Percentiles rank a stretch among this genome's conserved stretches.
phyloP scores from a whole-genome alignment of 2,888 invertebrate genomes.

The Melieria omissa region DNA sequence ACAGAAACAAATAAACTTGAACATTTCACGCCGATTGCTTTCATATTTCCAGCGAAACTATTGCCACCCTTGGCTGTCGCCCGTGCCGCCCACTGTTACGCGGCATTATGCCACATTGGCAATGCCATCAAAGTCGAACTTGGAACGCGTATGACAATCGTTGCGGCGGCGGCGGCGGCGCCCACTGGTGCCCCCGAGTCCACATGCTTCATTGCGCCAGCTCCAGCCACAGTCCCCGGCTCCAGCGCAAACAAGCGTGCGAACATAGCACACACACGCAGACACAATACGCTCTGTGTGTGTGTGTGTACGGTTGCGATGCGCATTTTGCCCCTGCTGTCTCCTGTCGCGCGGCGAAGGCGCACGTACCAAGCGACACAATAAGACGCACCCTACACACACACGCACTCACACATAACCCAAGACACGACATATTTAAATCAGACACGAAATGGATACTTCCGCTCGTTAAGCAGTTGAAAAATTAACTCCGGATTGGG shows the following conservation, averaged over 20 bases:
- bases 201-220: no score
- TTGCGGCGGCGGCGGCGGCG: no score
- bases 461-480: constrained; percentile 65
- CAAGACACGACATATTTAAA: constrained; percentile 54
- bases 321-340: neutral
- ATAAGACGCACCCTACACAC: constrained; percentile 22
- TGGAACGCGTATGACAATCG: no score
- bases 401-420: constrained; percentile 17
- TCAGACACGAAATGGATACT: constrained; percentile 62
- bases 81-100: neutral
- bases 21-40: constrained; percentile 11
- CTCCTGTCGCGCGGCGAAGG: neutral
- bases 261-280: constrained; percentile 15
- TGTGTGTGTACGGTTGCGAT: neutral
- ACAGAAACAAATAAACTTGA: constrained; percentile 13
- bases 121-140: no score
- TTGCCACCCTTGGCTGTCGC: neutral
- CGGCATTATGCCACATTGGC: neutral
- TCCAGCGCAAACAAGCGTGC: constrained; percentile 12
- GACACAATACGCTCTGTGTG: no score
- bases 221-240: no score
- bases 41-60: neutral
- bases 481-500: constrained; percentile 60
- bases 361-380: neutral
- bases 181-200: no score